Base-by-base conservation (phyloP, 2,888 invertebrate genomes). In the Caenorhabditis sp. region DNA sequence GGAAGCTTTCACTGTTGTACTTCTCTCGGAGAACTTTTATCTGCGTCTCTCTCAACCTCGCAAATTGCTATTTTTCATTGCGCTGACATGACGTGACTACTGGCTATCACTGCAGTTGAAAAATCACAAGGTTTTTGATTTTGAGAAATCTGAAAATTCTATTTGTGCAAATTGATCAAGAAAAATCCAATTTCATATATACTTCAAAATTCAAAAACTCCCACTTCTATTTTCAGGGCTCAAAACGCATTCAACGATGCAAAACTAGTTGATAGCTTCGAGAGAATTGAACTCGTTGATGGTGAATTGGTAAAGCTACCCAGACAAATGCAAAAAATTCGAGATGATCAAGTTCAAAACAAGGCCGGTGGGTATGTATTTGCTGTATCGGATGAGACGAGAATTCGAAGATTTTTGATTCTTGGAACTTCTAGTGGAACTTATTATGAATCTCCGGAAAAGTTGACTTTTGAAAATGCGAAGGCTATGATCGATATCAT, bases 381-480 rank as follows among this genome's bases (percentile, higher is more conserved):
- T 80, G 63, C 76, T 31, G 87, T 89, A 4, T 81, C 84, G 61
- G 88, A 89, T 59, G 76, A 85, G 70, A 85, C 80, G 23, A 84
- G 86, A 8, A 74, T 89, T 17, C 82, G 86, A 36, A 84, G 89
- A 21, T 88, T 88, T 72, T 80, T 89, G 49, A 88, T 88, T 67
- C 80, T 89, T n/a, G 89, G 88, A 21, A 75, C 84, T 1, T 82
- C 84, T 59, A 87, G 87, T 25, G 87, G 87, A 7, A 87, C 86
- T 50, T 89, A 88, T 73, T 87, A 88, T 68, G 77, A 78, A n/a
- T 66, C 69, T 1, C 85, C 87, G 56, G 77, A 83, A 59, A 82
- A 87, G 53, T 79, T 88, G 36, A 88, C 84, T 3, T 59, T 85
- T 31, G 87, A 88, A 57, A 88, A 88, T 77, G 83, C 86, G 5